A percentile compares a stretch with the other conserved stretches of the same genome.
These are phyloP conservation scores for Zosterops pallidus DNA, from an alignment of 2,113 vertebrate genomes.

Conservation along the genomic window DNA sequence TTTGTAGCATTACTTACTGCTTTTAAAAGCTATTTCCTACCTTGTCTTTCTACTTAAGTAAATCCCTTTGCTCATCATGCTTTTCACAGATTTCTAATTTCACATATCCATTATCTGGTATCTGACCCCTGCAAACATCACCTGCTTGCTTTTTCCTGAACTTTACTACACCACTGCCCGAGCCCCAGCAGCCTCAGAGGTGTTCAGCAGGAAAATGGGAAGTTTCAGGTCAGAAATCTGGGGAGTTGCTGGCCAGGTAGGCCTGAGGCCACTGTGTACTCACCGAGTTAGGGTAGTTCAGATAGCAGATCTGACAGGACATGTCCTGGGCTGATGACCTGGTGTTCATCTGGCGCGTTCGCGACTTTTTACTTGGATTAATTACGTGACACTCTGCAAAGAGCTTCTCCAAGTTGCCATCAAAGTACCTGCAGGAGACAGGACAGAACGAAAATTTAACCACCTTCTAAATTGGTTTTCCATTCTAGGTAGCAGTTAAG, in stretches of 20 bases:
- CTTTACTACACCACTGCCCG: too few species aligned
- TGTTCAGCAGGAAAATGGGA: background rate
- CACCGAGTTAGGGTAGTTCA: conserved; percentile 98
- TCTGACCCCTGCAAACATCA: background rate
- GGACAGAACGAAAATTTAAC: background rate
- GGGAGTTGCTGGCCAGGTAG: background rate
- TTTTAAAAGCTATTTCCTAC: background rate
- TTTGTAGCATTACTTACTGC: background rate
- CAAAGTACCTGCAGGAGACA: conserved; percentile 89
- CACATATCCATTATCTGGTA: background rate
- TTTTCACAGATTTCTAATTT: background rate
- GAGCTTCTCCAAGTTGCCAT: conserved; percentile 98
- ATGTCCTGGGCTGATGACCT: conserved; percentile 98
- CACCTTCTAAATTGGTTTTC: background rate
- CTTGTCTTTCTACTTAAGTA: background rate
- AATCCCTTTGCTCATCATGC: background rate
- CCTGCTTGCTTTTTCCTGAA: background rate
- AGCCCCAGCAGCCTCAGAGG: background rate
- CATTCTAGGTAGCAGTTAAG: background rate
- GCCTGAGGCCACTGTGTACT: conserved; percentile 68
- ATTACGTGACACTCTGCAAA: conserved; percentile 99
- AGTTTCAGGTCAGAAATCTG: fast-evolving
- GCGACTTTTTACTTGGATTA: conserved; percentile 98
- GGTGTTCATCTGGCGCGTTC: conserved; percentile 96
- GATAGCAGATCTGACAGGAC: conserved; percentile 99